These are phyloP conservation scores for Drosophila mimetica DNA, from an alignment of 2,888 invertebrate genomes.

Conservation along the genomic window DNA sequence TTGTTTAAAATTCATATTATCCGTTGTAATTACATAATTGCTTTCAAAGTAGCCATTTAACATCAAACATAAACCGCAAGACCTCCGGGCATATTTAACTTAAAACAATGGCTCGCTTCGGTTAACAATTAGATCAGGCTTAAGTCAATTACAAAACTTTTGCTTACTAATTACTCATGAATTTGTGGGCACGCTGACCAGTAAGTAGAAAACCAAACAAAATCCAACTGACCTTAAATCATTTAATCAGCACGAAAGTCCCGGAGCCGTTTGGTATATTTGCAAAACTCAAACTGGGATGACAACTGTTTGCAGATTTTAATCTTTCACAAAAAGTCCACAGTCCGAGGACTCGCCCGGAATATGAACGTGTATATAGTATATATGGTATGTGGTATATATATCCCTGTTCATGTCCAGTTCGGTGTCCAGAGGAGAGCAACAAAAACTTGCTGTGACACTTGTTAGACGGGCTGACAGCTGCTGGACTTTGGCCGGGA, in stretches of 20 bases:
- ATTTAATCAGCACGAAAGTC: slow-evolving; percentile 66
- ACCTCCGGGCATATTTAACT: not conserved
- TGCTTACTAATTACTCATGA: slow-evolving; percentile 46
- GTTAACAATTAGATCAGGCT: slow-evolving; percentile 26
- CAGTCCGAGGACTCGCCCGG: slow-evolving; percentile 36
- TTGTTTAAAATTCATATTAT: too few species aligned
- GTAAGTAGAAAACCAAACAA: slow-evolving; percentile 43
- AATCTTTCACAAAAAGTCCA: slow-evolving; percentile 73
- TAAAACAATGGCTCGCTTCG: slow-evolving; percentile 12
- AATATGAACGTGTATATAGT: slow-evolving; percentile 6
- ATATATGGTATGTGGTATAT: not conserved
- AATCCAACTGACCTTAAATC: slow-evolving; percentile 73
- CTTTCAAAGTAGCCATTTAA: not conserved
- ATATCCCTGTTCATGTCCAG: slow-evolving; percentile 52
- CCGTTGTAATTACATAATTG: not conserved
- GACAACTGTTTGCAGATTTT: slow-evolving; percentile 81
- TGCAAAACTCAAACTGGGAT: slow-evolving; percentile 75
- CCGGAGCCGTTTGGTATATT: slow-evolving; percentile 64
- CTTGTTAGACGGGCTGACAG: slow-evolving; percentile 79
- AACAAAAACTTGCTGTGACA: slow-evolving; percentile 75
- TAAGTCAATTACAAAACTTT: slow-evolving; percentile 30
- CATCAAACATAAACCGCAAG: not conserved
- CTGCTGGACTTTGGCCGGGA: slow-evolving; percentile 65
- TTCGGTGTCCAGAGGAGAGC: slow-evolving; percentile 43
- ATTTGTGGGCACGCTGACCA: slow-evolving; percentile 16